Conservation (phyloP, 1,140 invertebrate genomes). For the Aporrectodea caliginosa region DNA sequence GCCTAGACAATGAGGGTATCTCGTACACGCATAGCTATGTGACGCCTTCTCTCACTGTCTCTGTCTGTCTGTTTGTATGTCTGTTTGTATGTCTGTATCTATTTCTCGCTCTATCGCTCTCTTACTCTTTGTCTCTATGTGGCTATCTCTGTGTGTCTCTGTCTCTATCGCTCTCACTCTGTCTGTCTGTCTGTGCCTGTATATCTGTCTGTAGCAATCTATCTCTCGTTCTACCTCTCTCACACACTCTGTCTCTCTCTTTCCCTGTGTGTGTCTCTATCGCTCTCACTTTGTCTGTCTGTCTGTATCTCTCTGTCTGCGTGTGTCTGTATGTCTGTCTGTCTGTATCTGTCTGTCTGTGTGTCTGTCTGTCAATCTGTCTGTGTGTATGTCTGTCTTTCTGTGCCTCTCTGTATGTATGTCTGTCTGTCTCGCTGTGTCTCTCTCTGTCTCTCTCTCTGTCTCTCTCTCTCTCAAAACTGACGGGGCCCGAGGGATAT, state of each 20-base stretch:
- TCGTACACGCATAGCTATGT: background rate
- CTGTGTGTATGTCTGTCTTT: background rate
- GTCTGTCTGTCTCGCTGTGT: background rate
- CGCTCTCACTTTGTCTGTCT: background rate
- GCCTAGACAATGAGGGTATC: background rate
- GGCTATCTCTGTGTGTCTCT: background rate
- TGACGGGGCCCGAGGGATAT: no score
- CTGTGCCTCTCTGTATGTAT: background rate
- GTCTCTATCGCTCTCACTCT: background rate
- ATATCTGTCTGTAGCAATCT: background rate
- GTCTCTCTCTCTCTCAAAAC: no score
- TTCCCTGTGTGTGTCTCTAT: background rate
- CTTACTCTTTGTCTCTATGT: background rate
- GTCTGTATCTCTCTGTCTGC: background rate
- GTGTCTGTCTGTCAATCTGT: background rate
- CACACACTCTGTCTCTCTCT: background rate
- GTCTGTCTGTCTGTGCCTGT: background rate
- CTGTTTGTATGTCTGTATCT: background rate
- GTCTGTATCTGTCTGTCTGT: background rate
- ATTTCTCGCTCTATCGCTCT: background rate
- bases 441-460: background rate
- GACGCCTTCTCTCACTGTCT: background rate
- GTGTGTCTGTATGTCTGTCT: background rate
- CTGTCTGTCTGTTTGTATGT: background rate
- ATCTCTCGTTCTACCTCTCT: background rate